Evolutionary conservation across 2,797 vertebrate species (phyloP), one percentile per base, ranked within the genome.

Genomic region (Cichlasoma orientale): DNA sequence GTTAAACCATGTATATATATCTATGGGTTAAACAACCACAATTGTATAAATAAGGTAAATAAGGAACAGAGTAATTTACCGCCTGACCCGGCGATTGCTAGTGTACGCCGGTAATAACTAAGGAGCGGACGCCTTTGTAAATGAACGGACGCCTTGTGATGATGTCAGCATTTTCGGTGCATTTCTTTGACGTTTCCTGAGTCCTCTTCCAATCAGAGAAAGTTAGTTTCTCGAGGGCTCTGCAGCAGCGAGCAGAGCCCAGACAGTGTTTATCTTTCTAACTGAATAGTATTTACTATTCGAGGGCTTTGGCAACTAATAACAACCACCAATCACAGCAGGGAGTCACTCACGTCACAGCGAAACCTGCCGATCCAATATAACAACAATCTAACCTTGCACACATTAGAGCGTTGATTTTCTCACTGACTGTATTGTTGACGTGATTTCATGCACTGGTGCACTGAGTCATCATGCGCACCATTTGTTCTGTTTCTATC

Each of bases 151-250:
- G 84, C 86, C 0, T 4, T 0, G 25, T 77, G 75, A 86, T 90
- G 87, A 79, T 41, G 82, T 87, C 44, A 72, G 4, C 9, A 38
- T 1, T 1, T 0, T 1, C 18, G 56, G 16, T 55, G 75, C 73
- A 12, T 44, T 0, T 55, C 8, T 73, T 50, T 66, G 69, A 72
- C 83, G 85, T 76, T 8, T 1, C 1, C 2, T 14, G 0, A 12
- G 31, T 0, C 9, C n/a, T 54, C 36, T n/a, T 75, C 87, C 82
- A 90, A 87, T 59, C 36, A 56, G 27, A 57, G 18, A 29, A 18
- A 0, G 10, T 47, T 66, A 66, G 23, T 3, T 36, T 10, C 36
- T 36, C 36, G 36, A 36, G 36, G 18, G 14, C 27, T 19, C 16
- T 44, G 12, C 38, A 4, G 36, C 9, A 38, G 38, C 4, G 4